Evolutionary conservation across 53 echinoderm and acorn worm species (phyloP).

Genomic region (Pentamera pediparva): DNA sequence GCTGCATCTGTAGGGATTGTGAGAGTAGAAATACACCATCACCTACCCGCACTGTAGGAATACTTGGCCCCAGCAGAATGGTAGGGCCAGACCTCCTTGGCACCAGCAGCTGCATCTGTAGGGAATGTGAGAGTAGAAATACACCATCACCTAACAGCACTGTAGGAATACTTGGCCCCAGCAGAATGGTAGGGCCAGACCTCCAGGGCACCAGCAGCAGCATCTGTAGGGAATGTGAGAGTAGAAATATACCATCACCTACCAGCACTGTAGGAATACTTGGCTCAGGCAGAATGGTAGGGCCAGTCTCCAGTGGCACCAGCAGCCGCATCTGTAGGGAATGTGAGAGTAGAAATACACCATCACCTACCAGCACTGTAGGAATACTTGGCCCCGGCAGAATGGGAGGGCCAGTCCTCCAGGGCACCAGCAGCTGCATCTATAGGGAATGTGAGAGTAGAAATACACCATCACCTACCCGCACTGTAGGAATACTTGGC

Average conservation of each 20-base stretch:
- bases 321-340: conserved; percentile 69
- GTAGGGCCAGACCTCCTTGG: conserved; percentile 71
- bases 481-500: conserved; percentile 75
- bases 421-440: conserved; percentile 69
- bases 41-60: conserved; percentile 61
- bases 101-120: conserved; percentile 74
- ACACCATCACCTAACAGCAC: too few species aligned
- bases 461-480: too few species aligned
- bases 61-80: conserved; percentile 63
- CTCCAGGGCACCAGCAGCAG: conserved; percentile 63
- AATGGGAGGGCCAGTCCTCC: conserved; percentile 67
- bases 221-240: conserved; percentile 60
- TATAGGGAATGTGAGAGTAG: conserved; percentile 47
- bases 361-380: conserved; percentile 67
- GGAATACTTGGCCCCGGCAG: conserved; percentile 65
- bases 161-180: conserved; percentile 73
- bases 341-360: too few species aligned
- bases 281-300: conserved; percentile 55
- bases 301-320: conserved; percentile 78
- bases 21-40: conserved; percentile 42
- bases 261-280: conserved; percentile 73
- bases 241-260: conserved; percentile 48
- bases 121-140: too few species aligned
- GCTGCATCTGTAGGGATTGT: too few species aligned
- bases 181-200: conserved; percentile 65